Evolutionary conservation across 2,113 vertebrate species (phyloP).

Genomic region (Actinemys pallida): DNA sequence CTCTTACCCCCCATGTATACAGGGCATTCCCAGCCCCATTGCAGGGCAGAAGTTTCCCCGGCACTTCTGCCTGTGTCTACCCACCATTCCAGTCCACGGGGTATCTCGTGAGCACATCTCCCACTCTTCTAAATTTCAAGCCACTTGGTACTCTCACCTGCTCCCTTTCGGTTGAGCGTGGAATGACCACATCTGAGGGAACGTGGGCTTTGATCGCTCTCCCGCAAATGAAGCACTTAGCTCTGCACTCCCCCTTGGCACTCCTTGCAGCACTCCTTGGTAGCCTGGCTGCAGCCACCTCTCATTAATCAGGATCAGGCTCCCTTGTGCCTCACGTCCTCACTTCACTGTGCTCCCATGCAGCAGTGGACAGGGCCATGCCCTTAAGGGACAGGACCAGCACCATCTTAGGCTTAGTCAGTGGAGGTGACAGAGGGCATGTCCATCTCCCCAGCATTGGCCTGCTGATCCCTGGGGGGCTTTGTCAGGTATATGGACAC

Average conservation of each 20-base stretch:
- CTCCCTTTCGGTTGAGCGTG: background rate
- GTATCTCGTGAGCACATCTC: background rate
- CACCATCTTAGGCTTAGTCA: background rate
- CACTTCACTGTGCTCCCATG: too few species aligned
- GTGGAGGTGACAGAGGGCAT: background rate
- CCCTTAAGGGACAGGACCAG: fast-evolving
- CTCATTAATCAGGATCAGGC: background rate
- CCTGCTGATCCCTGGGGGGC: background rate
- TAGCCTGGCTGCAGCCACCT: background rate
- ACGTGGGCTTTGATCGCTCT: background rate
- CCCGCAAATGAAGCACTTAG: background rate
- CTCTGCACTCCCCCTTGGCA: background rate
- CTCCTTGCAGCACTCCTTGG: too few species aligned
- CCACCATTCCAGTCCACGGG: background rate
- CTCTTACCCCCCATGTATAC: background rate
- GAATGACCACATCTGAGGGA: background rate
- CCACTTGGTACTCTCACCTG: background rate
- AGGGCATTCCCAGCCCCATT: fast-evolving
- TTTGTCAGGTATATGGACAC: background rate
- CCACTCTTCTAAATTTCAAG: background rate
- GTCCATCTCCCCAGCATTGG: background rate
- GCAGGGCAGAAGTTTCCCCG: background rate
- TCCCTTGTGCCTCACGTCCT: background rate
- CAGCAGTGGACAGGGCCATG: fast-evolving
- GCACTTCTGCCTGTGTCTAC: fast-evolving